Base-by-base conservation (phyloP, 2,888 invertebrate species). In the Melanophora roralis region DNA sequence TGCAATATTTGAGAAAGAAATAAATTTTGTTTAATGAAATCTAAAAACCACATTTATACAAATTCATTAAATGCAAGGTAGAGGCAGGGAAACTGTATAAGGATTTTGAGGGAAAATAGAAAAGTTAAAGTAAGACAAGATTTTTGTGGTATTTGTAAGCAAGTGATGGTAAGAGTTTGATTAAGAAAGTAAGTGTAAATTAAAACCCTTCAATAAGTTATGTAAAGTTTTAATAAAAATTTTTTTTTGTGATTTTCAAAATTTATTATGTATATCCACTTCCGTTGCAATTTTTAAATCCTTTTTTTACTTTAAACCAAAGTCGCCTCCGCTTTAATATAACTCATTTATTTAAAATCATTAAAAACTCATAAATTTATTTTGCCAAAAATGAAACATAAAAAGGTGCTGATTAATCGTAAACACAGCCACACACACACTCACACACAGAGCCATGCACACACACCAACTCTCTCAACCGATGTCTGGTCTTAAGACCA, bases 391-490 rank as follows among this genome's bases (percentile, higher is more conserved):
- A 64, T 68, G 72, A 27, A 51, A 85, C 86, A 84, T 87, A 89
- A 89, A 89, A 88, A 89, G 88, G 85, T 87, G 87, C 87, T 89
- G 89, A 89, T 89, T 89, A 89, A 88, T 89, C 88, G 88, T 82
- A 84, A 49, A 51, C 19, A 59, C 59, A 57, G 60, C 14, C 65
- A n/a, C n/a, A n/a, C n/a, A n/a, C n/a, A n/a, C n/a, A n/a, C n/a
- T n/a, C n/a, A n/a, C n/a, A n/a, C n/a, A n/a, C n/a, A n/a, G n/a
- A n/a, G n/a, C n/a, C n/a, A n/a, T n/a, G n/a, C n/a, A n/a, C n/a
- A n/a, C n/a, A n/a, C n/a, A n/a, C n/a, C n/a, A n/a, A n/a, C n/a
- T n/a, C n/a, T n/a, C n/a, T n/a, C n/a, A n/a, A n/a, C n/a, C 11
- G n/a, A n/a, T 40, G 40, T 21, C 43, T 60, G 51, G 55, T 23